Conservation (phyloP, 1,140 invertebrate species). For the Ylistrum balloti region DNA sequence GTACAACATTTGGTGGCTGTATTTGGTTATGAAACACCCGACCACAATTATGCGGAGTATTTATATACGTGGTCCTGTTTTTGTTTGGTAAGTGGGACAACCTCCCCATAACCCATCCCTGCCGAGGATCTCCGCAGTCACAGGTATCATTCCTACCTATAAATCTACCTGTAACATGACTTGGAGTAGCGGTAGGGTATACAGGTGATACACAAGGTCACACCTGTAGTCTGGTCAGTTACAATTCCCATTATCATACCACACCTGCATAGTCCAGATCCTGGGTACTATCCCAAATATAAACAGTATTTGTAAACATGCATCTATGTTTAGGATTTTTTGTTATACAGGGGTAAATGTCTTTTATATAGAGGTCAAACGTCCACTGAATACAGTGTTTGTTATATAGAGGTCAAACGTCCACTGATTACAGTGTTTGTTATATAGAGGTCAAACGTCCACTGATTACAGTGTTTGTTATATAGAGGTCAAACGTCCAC, state of each 20-base stretch:
- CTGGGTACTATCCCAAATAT: no score
- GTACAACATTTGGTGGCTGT: constrained; percentile 31
- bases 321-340: no score
- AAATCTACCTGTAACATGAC: neutral
- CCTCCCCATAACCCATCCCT: constrained; percentile 13
- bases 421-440: no score
- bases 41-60: constrained; percentile 34
- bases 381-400: neutral
- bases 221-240: neutral
- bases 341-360: no score
- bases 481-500: neutral
- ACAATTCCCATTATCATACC: no score
- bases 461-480: neutral
- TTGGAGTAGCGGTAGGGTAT: neutral
- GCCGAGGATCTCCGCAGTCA: neutral
- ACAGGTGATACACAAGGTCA: neutral
- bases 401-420: neutral
- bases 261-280: no score
- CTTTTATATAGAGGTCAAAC: no score
- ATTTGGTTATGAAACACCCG: neutral
- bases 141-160: neutral
- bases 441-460: neutral
- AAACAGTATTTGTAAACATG: no score
- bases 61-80: neutral
- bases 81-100: constrained; percentile 38